Base-by-base conservation (phyloP, 2,888 invertebrate genomes). In the Eubasilissa splendida region DNA sequence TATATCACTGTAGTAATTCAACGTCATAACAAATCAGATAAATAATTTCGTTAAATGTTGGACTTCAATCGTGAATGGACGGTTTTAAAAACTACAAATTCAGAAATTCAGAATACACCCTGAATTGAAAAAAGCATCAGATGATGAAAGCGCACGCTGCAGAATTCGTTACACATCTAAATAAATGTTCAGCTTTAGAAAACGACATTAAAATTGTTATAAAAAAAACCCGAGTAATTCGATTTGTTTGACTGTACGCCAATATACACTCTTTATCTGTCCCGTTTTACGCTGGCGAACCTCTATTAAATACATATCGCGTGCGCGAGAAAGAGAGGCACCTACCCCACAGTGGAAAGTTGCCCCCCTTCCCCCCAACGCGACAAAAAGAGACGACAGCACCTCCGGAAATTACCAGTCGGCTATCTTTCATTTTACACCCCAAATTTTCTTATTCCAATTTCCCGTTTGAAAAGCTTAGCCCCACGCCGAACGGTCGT, bases 401-500 rank as follows among this genome's bases (percentile, higher is more conserved):
- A 86, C 87, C 86, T 86, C 86, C 93, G 93, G 93, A 93, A 93
- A 93, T 93, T 93, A 93, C 93, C 90, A 92, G 91, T 92, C 92
- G 92, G 92, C 93, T 93, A 93, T 93, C 93, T 93, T 93, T 93
- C 93, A 93, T 93, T 93, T 93, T 93, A 93, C 93, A 93, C 93
- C 93, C 93, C 91, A 92, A 93, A 93, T 93, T 93, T 93, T 93
- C 93, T 93, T 93, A 93, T 93, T 93, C 93, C 93, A 93, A 93
- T 93, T 93, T 93, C 93, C 91, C 84, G 84, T 85, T 84, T 84
- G 85, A 83, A 82, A 80, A 78, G 82, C 79, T 50, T 56, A 60
- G 89, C 87, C 85, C 77, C 65, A 59, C n/a, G 12, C 56, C 80
- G 59, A 66, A 83, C 79, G 59, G 87, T 84, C 88, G 84, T 87